phyloP scores from a whole-genome alignment of 2,113 vertebrate species.

The Zosterops borbonicus region DNA sequence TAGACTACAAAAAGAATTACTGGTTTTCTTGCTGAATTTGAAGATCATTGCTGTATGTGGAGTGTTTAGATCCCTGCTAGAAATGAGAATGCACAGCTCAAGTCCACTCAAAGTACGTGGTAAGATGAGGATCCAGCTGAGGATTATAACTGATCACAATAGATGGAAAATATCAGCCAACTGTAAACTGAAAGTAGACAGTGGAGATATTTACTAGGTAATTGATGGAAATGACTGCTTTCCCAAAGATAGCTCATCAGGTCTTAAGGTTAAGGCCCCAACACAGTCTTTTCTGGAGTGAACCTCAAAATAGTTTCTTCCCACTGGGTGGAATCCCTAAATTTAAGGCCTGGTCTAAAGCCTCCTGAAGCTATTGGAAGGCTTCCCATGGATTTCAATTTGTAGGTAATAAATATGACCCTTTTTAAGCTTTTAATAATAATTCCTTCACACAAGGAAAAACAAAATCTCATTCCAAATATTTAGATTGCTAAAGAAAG shows the following conservation, averaged over 20 bases:
- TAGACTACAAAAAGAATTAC: not conserved
- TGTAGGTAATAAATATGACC: not conserved
- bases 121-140: not conserved
- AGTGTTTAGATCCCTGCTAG: not conserved
- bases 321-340: not conserved
- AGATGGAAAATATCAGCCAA: not conserved
- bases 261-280: not conserved
- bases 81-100: not conserved
- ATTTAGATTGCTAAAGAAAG: conserved; percentile 46
- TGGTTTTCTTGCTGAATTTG: conserved; percentile 4
- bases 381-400: not conserved
- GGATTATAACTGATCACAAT: not conserved
- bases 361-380: not conserved
- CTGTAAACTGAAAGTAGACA: not conserved
- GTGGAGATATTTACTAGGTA: not conserved
- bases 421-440: not conserved
- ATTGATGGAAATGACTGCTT: not conserved
- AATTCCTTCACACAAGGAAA: not conserved
- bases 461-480: conserved; percentile 31
- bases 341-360: not conserved
- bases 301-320: not conserved
- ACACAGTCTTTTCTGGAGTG: not conserved
- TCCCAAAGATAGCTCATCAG: not conserved
- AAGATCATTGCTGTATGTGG: not conserved
- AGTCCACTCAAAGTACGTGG: not conserved